phyloP scores from a whole-genome alignment of 2,113 vertebrate species.

The Paedocypris sp. region DNA sequence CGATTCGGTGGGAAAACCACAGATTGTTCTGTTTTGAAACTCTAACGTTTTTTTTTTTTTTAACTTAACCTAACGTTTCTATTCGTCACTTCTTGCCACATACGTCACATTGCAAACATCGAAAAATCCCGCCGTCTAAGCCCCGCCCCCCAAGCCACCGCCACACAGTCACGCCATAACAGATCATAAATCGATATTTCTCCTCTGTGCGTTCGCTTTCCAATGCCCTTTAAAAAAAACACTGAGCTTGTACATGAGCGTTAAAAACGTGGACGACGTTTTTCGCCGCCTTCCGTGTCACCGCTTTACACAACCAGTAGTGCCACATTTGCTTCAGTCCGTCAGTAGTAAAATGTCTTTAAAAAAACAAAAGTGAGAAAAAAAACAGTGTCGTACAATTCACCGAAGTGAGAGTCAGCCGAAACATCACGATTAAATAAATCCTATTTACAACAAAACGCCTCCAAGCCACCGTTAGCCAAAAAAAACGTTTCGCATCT shows the following conservation, averaged over 20 bases:
- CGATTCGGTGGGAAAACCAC: no score
- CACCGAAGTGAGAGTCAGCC: no score
- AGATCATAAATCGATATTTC: no score
- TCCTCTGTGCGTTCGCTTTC: conserved; percentile 43
- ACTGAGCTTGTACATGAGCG: conserved; percentile 25
- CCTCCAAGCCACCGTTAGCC: conserved; percentile 44
- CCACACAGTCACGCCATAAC: no score
- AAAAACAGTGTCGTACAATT: conserved; percentile 38
- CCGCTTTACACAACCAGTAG: conserved; percentile 9
- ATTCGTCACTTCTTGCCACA: no score
- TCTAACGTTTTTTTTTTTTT: no score
- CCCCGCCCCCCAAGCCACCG: no score
- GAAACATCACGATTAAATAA: conserved; percentile 29
- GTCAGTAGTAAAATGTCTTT: conserved; percentile 55
- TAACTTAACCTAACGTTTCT: no score
- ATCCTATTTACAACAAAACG: conserved; percentile 54
- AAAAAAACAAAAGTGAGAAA: conserved; percentile 42
- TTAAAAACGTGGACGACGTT: conserved; percentile 24
- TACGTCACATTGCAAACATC: no score
- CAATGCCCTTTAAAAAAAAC: conserved; percentile 28
- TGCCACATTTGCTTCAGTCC: conserved; percentile 22
- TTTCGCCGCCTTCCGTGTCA: conserved; percentile 30
- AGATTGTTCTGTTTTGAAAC: no score
- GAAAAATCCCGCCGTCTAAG: no score
- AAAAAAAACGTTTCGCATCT: no score